Evolutionary conservation across 2,888 invertebrate species (phyloP).

Genomic region (Synanthedon formicaeformis): DNA sequence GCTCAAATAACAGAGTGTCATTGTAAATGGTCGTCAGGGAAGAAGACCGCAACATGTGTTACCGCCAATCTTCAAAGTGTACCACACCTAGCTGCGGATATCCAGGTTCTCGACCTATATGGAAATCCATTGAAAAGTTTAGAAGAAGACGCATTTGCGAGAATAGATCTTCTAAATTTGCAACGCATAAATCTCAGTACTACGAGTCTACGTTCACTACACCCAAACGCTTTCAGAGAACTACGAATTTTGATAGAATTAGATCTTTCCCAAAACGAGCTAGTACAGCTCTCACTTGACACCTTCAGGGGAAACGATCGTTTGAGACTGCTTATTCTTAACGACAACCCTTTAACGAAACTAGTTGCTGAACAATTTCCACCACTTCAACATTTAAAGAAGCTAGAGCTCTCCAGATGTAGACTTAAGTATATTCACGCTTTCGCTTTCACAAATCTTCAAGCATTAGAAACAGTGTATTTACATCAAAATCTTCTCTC

Average conservation of each 20-base stretch:
- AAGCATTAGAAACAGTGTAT: conserved; percentile 84
- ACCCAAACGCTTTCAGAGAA: conserved; percentile 85
- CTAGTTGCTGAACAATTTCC: conserved; percentile 85
- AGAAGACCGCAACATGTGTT: conserved; percentile 87
- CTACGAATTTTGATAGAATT: conserved; percentile 87
- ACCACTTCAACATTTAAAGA: conserved; percentile 80
- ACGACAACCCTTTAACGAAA: conserved; percentile 82
- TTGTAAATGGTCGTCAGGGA: conserved; percentile 93
- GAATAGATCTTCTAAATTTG: conserved; percentile 83
- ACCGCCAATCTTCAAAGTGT: conserved; percentile 80
- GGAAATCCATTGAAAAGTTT: conserved; percentile 81
- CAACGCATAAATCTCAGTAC: conserved; percentile 85
- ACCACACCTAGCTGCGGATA: conserved; percentile 68
- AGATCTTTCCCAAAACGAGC: conserved; percentile 85
- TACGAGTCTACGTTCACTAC: conserved; percentile 78
- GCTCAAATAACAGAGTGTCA: conserved; percentile 78
- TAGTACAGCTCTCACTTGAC: conserved; percentile 78
- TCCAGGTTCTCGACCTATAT: conserved; percentile 82
- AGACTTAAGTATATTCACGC: conserved; percentile 78
- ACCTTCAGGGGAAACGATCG: conserved; percentile 88
- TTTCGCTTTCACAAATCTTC: conserved; percentile 80
- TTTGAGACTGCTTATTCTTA: conserved; percentile 80
- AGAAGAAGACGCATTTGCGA: conserved; percentile 81
- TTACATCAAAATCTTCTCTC: conserved; percentile 84
- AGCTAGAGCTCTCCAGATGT: conserved; percentile 84